phyloP scores from a whole-genome alignment of 2,888 invertebrate species.

The Aricia artaxerxes region DNA sequence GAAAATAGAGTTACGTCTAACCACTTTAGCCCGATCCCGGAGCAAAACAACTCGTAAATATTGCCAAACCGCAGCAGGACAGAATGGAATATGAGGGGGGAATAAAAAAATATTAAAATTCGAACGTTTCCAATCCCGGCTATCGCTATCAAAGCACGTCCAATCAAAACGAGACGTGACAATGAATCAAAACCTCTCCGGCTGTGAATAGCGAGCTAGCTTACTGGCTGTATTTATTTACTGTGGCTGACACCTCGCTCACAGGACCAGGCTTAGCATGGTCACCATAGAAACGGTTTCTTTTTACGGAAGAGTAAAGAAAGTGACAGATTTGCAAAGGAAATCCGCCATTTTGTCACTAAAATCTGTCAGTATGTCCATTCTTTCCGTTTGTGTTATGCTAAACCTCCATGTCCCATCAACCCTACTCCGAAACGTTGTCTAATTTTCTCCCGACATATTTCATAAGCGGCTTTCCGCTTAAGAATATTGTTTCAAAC shows the following conservation, averaged over 20 bases:
- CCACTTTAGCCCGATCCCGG: conserved; percentile 51
- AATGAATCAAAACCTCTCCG: conserved; percentile 76
- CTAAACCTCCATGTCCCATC: conserved; percentile 57
- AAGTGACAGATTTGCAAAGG: too few relatives aligned
- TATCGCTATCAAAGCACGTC: conserved; percentile 79
- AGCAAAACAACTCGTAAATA: conserved; percentile 71
- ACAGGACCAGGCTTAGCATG: conserved; percentile 56
- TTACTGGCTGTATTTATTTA: conserved; percentile 77
- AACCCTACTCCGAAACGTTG: conserved; percentile 64
- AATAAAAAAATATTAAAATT: conserved; percentile 73
- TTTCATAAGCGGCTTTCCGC: conserved; percentile 50
- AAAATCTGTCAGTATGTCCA: too few relatives aligned
- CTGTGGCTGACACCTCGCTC: conserved; percentile 72
- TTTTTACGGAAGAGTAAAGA: too few relatives aligned
- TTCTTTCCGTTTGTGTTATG: too few relatives aligned
- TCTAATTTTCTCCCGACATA: conserved; percentile 59
- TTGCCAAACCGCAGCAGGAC: conserved; percentile 66
- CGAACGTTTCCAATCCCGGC: conserved; percentile 72
- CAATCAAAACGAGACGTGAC: conserved; percentile 79
- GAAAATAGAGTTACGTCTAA: conserved; percentile 47
- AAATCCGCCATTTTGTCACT: too few relatives aligned
- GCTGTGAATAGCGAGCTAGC: conserved; percentile 74
- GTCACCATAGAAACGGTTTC: background rate
- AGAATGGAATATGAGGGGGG: conserved; percentile 70
- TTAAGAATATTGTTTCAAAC: conserved; percentile 40